Percentiles rank a stretch among this genome's conserved stretches.
Evolutionary conservation across 2,113 vertebrate genomes (phyloP).

Genomic region (Nibea albiflora): DNA sequence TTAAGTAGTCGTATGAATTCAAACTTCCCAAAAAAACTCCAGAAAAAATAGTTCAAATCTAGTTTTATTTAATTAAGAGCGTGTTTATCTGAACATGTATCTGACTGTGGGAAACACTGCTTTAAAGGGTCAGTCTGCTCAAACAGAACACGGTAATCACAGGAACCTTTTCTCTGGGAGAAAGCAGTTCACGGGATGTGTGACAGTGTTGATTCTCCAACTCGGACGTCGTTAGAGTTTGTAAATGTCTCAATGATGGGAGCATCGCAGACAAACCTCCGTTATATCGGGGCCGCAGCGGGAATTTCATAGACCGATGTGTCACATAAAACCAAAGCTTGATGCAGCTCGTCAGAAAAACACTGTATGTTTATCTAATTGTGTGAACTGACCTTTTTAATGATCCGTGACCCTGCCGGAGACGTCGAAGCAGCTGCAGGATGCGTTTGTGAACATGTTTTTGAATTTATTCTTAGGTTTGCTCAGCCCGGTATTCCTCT

Average conservation of each 20-base stretch:
- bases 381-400: not conserved
- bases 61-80: not conserved
- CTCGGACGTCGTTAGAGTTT: not conserved
- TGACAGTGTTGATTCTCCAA: not conserved
- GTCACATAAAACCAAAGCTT: not conserved
- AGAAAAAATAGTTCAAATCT: not conserved
- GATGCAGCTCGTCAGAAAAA: not conserved
- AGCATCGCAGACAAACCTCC: not conserved
- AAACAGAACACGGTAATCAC: not conserved
- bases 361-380: not conserved
- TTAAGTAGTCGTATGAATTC: not conserved
- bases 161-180: not conserved
- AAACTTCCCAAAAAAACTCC: not conserved
- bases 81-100: not conserved
- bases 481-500: constrained; percentile 1
- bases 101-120: not conserved
- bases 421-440: not conserved
- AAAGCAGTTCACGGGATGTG: not conserved
- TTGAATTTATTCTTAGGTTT: constrained; percentile 1
- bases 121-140: not conserved
- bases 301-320: not conserved
- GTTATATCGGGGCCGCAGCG: no score
- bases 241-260: not conserved
- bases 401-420: not conserved
- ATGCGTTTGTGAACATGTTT: not conserved